A percentile compares a stretch with the other conserved stretches of the same genome.
Conservation (phyloP, 2,113 vertebrate genomes). For the Cynocephalus volans region DNA sequence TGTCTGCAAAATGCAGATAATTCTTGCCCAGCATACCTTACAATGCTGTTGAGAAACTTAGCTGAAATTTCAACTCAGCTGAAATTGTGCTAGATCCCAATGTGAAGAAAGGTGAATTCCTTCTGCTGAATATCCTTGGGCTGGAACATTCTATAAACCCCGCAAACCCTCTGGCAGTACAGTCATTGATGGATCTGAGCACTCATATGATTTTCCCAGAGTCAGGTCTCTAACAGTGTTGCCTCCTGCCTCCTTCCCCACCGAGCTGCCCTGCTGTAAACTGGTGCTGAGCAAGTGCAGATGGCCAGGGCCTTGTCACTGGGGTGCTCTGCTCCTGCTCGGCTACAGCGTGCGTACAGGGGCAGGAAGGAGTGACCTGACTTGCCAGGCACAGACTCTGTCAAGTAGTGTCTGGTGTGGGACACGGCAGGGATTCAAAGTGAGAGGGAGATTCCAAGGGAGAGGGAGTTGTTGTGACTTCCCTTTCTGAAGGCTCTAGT, state of each 20-base stretch:
- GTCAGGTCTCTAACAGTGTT: accelerated
- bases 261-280: accelerated
- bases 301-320: accelerated
- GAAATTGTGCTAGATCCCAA: neutral
- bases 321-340: accelerated
- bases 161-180: neutral
- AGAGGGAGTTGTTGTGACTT: neutral
- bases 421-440: neutral
- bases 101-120: neutral
- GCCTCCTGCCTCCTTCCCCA: neutral
- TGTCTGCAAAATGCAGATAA: neutral
- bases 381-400: neutral
- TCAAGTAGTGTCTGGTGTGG: neutral
- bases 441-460: no score
- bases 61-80: neutral
- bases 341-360: accelerated
- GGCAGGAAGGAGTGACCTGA: neutral
- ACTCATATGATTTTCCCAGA: neutral
- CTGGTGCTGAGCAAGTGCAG: neutral
- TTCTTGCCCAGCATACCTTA: neutral
- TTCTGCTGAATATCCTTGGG: neutral
- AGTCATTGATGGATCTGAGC: neutral
- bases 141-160: neutral
- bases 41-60: neutral
- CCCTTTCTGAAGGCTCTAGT: neutral